Base-by-base conservation (phyloP, 2,113 vertebrate genomes). In the Sprattus sprattus region DNA sequence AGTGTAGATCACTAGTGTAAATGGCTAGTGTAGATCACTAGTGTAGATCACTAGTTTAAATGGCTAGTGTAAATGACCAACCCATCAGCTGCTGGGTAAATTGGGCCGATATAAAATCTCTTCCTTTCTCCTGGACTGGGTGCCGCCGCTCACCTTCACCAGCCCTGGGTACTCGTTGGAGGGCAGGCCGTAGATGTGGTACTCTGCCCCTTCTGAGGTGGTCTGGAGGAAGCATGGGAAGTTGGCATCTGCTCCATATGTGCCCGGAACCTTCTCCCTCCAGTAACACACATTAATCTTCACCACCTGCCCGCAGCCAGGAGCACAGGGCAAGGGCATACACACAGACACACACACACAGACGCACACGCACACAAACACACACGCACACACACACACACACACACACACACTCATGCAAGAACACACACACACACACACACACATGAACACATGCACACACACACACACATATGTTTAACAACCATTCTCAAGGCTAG, bases 211-310 rank as follows among this genome's bases (percentile, higher is more conserved):
- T 3, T 78, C 71, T 0, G 86, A 67, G 83, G 81, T 88, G 84
- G 91, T 0, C 20, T 82, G 49, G 0, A 93, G 5, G 88, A 96
- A 95, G 87, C 94, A 94, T 0, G 95, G 95, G 82, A 89, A 83
- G 18, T 64, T 49, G 22, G 85, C 87, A 60, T 85, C 86, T 0
- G 3, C 0, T 0, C 89, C 0, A 0, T 88, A 86, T 13, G 80
- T 92, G 80, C 91, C 91, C 0, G 90, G 89, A 80, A 91, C 90
- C 86, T 93, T 95, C 89, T 95, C 94, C 90, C 81, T 91, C 95
- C 94, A 95, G 90, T 96, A 96, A 92, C 92, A 96, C 88, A 96
- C 95, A 0, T 95, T 88, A 87, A 97, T 94, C 90, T 92, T 90
- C 90, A 91, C 87, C 1, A 92, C 90, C 95, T 96, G 90, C 88